Base-by-base conservation (phyloP, 2,113 vertebrate genomes). In the Bubalus kerabau region DNA sequence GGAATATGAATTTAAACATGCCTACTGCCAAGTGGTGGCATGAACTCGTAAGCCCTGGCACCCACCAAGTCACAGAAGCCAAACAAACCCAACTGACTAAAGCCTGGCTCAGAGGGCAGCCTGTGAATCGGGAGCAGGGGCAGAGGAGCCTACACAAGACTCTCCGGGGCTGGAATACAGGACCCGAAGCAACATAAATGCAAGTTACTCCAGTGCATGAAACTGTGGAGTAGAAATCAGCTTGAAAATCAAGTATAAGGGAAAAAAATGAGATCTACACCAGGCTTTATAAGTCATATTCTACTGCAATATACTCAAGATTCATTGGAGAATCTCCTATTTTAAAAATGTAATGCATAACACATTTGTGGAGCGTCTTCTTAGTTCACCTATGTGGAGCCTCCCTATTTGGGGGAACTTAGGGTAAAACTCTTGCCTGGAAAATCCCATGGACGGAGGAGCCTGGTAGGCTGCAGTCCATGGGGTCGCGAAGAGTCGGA, bases 161-260 rank as follows among this genome's bases (percentile, higher is more conserved):
- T n/a, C 76, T 83, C 8, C 0, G 1, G 59, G 10, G 16, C 67
- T 26, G 32, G 36, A n/a, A 74, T 74, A 32, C 21, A 90, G 40
- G 2, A 36, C 81, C 40, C 52, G 9, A 24, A 28, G 46, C 24
- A 71, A 94, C 48, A 40, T 21, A 32, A 43, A 83, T 14, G 11
- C 52, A 84, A 87, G 85, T 19, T n/a, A 40, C 32, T 85, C 59
- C 46, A 57, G 88, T 23, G 21, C 3, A 28, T 11, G 3, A 83
- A 87, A 87, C 14, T 40, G 78, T 10, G 71, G 19, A 43, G 2
- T 19, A 48, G 17, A 74, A 60, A 78, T 62, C 30, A n/a, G 64
- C 62, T 36, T 54, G 71, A 84, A 95, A 95, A 78, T 52, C 83
- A 95, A 93, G 67, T 43, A 50, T 7, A 86, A 87, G 36, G 76